These are phyloP conservation scores for Pachyramphus minor DNA, from an alignment of 2,113 vertebrate genomes.

Conservation along the genomic window DNA sequence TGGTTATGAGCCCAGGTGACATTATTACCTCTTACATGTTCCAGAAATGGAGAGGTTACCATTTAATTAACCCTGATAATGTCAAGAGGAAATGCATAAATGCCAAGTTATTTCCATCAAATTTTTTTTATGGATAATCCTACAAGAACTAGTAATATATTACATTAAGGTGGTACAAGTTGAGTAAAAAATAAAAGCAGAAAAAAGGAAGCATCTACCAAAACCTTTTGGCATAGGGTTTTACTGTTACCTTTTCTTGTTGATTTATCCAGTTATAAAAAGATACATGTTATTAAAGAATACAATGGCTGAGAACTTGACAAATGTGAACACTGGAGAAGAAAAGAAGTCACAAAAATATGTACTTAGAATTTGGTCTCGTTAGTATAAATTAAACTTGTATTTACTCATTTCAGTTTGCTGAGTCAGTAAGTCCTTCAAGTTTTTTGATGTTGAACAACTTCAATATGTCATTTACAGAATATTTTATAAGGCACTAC, in stretches of 20 bases:
- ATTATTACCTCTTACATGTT: conserved; percentile 26
- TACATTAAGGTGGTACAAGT: neutral
- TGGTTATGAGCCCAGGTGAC: neutral
- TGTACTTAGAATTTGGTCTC: neutral
- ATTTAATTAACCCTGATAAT: conserved; percentile 67
- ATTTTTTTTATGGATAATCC: neutral
- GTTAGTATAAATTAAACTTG: neutral
- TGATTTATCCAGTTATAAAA: neutral
- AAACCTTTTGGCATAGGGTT: neutral
- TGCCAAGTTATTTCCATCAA: conserved; percentile 40
- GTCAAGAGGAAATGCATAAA: conserved; percentile 65
- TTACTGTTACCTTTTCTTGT: neutral
- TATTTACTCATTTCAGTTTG: neutral
- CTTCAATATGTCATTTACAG: neutral
- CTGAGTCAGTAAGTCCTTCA: neutral
- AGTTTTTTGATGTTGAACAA: neutral
- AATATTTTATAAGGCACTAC: neutral
- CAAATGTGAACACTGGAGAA: neutral
- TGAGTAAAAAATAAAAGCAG: neutral
- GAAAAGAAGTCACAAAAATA: neutral
- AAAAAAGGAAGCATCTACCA: neutral
- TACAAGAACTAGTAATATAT: neutral
- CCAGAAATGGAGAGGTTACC: conserved; percentile 31
- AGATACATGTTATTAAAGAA: neutral
- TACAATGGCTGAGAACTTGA: neutral